A percentile compares a stretch with the other conserved stretches of the same genome.
Conservation (phyloP, 2,113 vertebrate genomes). For the Poeciliopsis retropinna region DNA sequence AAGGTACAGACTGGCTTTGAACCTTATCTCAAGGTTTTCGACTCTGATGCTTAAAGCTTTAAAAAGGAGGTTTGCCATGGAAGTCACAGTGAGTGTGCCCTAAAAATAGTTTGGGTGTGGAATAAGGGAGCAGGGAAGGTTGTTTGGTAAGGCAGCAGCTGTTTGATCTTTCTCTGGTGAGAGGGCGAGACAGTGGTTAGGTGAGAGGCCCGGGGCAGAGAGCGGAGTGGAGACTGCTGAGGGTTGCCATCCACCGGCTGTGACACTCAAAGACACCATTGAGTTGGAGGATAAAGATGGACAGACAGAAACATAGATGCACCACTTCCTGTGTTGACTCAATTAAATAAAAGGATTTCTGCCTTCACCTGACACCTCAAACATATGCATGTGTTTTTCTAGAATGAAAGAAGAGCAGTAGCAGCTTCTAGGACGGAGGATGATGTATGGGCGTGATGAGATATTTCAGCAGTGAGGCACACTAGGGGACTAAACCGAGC, state of each 20-base stretch:
- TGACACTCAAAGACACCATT: conserved; percentile 50
- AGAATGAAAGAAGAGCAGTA: not conserved
- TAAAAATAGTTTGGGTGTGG: conserved; percentile 64
- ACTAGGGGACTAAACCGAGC: conserved; percentile 7
- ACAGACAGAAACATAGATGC: conserved; percentile 40
- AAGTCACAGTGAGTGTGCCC: conserved; percentile 35
- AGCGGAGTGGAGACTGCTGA: conserved; percentile 54
- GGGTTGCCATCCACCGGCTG: conserved; percentile 52
- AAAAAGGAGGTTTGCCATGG: conserved; percentile 35
- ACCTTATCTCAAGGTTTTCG: conserved; percentile 15
- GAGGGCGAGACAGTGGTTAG: conserved; percentile 56
- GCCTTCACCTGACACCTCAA: conserved; percentile 1
- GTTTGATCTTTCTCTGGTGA: conserved; percentile 59
- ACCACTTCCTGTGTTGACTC: conserved; percentile 24
- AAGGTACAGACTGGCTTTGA: not conserved
- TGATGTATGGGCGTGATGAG: conserved; percentile 17
- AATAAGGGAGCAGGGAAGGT: conserved; percentile 54
- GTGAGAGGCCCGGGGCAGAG: conserved; percentile 59
- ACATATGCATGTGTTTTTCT: not conserved
- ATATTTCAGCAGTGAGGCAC: conserved; percentile 11
- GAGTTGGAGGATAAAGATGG: conserved; percentile 51
- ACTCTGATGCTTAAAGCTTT: conserved; percentile 42
- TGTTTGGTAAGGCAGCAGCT: conserved; percentile 37
- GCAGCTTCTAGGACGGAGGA: not conserved
- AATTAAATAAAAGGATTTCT: conserved; percentile 47